Evolutionary conservation across 2,888 invertebrate species (phyloP).

Genomic region (Andrena praecox): DNA sequence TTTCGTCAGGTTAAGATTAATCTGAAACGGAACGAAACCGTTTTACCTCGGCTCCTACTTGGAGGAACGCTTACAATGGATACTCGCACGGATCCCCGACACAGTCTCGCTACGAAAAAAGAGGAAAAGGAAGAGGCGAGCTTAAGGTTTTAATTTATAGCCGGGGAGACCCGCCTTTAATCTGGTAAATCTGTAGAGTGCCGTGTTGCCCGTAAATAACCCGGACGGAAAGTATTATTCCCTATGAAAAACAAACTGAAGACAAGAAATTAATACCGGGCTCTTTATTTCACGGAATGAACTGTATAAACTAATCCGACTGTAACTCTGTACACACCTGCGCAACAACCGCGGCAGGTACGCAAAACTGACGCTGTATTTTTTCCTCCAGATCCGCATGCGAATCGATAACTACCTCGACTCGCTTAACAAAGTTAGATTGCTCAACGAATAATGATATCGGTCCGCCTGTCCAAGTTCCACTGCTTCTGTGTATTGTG

Average conservation of each 20-base stretch:
- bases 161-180: conserved; percentile 69
- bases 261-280: conserved; percentile 67
- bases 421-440: no score
- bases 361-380: conserved; percentile 7
- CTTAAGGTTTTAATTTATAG: conserved; percentile 73
- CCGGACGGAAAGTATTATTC: conserved; percentile 64
- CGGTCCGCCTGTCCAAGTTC: no score
- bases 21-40: conserved; percentile 39
- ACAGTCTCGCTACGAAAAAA: conserved; percentile 41
- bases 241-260: conserved; percentile 63
- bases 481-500: no score
- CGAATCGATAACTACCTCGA: background rate
- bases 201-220: conserved; percentile 72
- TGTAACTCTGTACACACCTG: conserved; percentile 16
- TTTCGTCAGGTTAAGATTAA: conserved; percentile 41
- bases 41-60: conserved; percentile 23
- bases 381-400: background rate
- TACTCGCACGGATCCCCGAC: conserved; percentile 63
- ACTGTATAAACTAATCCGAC: conserved; percentile 50
- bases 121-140: conserved; percentile 47
- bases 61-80: conserved; percentile 44
- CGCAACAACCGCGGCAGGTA: background rate
- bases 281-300: conserved; percentile 54
- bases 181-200: conserved; percentile 74
- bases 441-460: no score